These are phyloP conservation scores for Stomatorhinus ivindoensis DNA, from an alignment of 2,113 vertebrate species.

Conservation along the genomic window DNA sequence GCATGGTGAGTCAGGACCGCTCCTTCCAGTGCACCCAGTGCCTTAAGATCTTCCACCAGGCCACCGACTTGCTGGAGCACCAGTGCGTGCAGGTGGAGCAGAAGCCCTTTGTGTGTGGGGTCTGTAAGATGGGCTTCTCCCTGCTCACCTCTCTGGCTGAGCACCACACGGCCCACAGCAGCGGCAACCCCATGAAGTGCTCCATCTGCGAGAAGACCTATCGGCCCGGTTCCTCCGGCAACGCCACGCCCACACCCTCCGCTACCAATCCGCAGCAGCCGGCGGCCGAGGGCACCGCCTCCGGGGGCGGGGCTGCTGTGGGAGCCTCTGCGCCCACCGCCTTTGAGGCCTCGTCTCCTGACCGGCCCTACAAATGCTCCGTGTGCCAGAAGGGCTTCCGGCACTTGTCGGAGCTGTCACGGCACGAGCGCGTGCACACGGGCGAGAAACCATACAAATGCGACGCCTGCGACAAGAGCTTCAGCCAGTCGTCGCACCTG, in stretches of 20 bases:
- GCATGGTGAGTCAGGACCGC: constrained; percentile 83
- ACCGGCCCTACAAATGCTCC: constrained; percentile 89
- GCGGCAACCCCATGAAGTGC: constrained; percentile 82
- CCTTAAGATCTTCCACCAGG: constrained; percentile 95
- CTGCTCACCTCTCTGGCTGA: constrained; percentile 87
- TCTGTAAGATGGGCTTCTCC: constrained; percentile 98
- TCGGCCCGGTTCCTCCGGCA: constrained; percentile 62
- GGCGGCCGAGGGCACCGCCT: constrained; percentile 44
- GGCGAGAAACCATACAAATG: constrained; percentile 97
- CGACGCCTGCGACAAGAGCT: constrained; percentile 90
- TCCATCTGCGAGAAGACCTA: constrained; percentile 97
- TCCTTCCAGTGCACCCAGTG: constrained; percentile 98
- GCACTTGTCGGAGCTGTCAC: constrained; percentile 86
- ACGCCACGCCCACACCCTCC: constrained; percentile 42
- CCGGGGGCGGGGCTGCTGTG: constrained; percentile 58
- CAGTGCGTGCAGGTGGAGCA: constrained; percentile 96
- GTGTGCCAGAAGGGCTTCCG: constrained; percentile 95
- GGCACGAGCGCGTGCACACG: constrained; percentile 90
- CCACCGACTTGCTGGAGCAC: constrained; percentile 88
- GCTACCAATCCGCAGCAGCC: constrained; percentile 49
- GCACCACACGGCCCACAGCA: constrained; percentile 86
- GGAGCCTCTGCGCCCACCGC: constrained; percentile 45
- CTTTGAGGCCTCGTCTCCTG: constrained; percentile 53
- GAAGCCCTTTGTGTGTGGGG: constrained; percentile 92
- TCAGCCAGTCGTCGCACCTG: constrained; percentile 93